Base-by-base conservation (phyloP, 2,888 invertebrate species). In the Acleris holmiana region DNA sequence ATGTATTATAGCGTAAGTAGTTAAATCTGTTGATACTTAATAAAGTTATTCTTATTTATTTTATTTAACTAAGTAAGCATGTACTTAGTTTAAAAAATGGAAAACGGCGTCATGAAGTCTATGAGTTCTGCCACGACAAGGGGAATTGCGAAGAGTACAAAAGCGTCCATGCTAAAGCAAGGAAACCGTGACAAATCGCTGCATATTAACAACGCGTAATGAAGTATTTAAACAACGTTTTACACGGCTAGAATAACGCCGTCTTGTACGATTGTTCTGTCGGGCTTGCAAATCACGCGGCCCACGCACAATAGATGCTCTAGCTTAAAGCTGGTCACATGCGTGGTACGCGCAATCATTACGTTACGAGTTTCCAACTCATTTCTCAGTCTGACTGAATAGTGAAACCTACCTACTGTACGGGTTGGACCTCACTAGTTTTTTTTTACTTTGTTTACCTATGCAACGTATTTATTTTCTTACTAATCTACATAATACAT, bases 121-220 rank as follows among this genome's bases (percentile, higher is more conserved):
- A 60, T 29, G 41, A 29, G 35, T 41, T 59, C 59, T 65, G 64
- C 54, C 59, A 64, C 47, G 18, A 41, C 49, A 60, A 53, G 59
- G 48, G 54, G 49, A 59, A 59, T 19, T 21, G 49, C 44, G 49
- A 44, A 41, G 35, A 47, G 19, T n/a, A 35, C 8, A 46, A 53
- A 25, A 35, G 44, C 8, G 50, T 57, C 18, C 7, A 53, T 51
- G 41, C 19, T 44, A 19, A 49, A 55, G 49, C 49, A 29, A 65
- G 64, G 59, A 60, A 65, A 49, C 59, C 54, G 53, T 59, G 60
- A 65, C 65, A 65, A 60, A 65, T 65, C 55, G 35, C 55, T 15
- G 65, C 60, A 65, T 65, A 60, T 65, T 60, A 65, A 65, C 65
- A 65, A 65, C 65, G 55, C 55, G 65, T 65, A 65, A 60, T 65